Base-by-base conservation (phyloP, 2,113 vertebrate species). In the Pangasianodon gigas region DNA sequence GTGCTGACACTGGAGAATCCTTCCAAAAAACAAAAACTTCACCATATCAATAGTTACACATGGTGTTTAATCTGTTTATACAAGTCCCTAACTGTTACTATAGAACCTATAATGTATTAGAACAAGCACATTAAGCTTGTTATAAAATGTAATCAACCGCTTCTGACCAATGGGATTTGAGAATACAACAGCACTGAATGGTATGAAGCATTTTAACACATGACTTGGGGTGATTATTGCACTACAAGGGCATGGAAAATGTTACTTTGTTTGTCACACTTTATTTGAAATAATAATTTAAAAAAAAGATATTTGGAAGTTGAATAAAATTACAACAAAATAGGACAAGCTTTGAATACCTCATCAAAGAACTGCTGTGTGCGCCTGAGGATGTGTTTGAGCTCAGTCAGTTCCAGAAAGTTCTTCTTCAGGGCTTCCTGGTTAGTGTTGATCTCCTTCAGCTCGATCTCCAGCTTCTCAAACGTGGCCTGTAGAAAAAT, bases 361-460 rank as follows among this genome's bases (percentile, higher is more conserved):
- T 99, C 98, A 91, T 99, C 97, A 91, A 99, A 99, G 96, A 99
- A 99, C 91, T 99, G 98, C 92, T 99, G 98, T 9, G 98, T 99
- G 95, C 98, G 98, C 44, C 98, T 97, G 93, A 99, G 96, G 92
- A 99, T 99, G 95, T 97, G 98, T 92, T 99, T 99, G 93, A 99
- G 96, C 94, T 99, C 98, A 0, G 98, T 99, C 94, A 99, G 94
- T 90, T 99, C 98, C 93, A 99, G 95, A 94, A 99, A 99, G 94
- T 99, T 99, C 93, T 96, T 98, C 96, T 99, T 99, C 90, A 99
- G 95, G 18, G 98, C 98, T 92, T 99, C 98, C 94, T 99, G 98
- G 94, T 99, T 99, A 44, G 98, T 98, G 94, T 99, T 99, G 93
- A 99, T 99, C 95, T 99, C 98, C 89, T 99, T 99, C 88, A 99